phyloP scores from a whole-genome alignment of 2,797 vertebrate species.

The Sebastolobus alascanus region DNA sequence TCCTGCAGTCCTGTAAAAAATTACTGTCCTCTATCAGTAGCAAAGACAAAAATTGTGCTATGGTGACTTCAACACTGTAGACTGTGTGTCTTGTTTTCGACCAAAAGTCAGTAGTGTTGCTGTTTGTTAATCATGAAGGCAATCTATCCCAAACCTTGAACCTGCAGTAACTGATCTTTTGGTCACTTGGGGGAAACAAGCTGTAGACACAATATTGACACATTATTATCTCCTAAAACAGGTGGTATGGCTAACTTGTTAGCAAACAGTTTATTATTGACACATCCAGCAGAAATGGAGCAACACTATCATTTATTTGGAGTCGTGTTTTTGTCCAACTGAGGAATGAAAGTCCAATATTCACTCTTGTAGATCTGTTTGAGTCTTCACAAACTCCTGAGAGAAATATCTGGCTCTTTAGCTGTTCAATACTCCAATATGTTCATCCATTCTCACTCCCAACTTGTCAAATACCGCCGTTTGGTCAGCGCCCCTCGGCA shows the following conservation, averaged over 20 bases:
- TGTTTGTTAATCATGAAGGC: background rate
- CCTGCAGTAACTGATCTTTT: background rate
- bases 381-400: background rate
- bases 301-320: background rate
- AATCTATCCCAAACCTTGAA: background rate
- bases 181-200: background rate
- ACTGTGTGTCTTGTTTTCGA: background rate
- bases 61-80: background rate
- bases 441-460: too few species aligned
- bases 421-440: too few species aligned
- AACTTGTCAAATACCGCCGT: too few species aligned
- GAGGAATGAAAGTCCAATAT: background rate
- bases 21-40: background rate
- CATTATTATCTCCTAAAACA: background rate
- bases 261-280: background rate
- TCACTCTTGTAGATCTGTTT: background rate
- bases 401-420: too few species aligned
- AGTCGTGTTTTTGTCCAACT: background rate
- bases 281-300: background rate
- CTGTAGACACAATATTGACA: background rate
- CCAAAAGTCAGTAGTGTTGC: background rate
- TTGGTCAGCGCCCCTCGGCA: too few species aligned
- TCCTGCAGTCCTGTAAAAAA: constrained; percentile 1
- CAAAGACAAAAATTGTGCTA: background rate
- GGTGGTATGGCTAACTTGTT: background rate